A percentile compares a stretch with the other conserved stretches of the same genome.
Conservation (phyloP, 2,888 invertebrate genomes). For the Polyommatus iphigenia region DNA sequence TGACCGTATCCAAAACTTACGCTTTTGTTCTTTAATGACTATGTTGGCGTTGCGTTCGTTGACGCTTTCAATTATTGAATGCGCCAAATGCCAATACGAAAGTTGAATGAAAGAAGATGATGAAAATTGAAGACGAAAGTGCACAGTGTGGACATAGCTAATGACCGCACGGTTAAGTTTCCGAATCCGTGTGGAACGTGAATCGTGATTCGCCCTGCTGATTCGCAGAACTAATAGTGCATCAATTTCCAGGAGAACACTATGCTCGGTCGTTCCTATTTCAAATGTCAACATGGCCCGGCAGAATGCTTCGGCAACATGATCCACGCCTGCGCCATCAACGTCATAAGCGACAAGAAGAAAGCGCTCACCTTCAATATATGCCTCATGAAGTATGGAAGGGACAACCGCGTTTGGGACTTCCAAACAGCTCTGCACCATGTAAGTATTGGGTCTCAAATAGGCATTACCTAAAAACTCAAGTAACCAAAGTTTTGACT, state of each 20-base stretch:
- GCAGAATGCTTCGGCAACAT: constrained; percentile 88
- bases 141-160: too few relatives aligned
- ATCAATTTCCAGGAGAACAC: constrained; percentile 47
- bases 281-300: constrained; percentile 87
- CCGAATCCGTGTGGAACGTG: too few relatives aligned
- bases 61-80: too few relatives aligned
- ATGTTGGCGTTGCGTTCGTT: too few relatives aligned
- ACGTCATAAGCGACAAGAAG: constrained; percentile 78
- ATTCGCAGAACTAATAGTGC: neutral
- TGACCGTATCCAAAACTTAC: too few relatives aligned
- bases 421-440: constrained; percentile 32
- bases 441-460: constrained; percentile 21
- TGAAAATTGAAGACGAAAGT: too few relatives aligned
- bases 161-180: too few relatives aligned
- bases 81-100: too few relatives aligned
- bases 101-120: too few relatives aligned
- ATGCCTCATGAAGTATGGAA: constrained; percentile 81
- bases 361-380: constrained; percentile 81
- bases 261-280: constrained; percentile 51
- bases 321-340: constrained; percentile 87
- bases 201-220: too few relatives aligned
- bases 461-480: neutral
- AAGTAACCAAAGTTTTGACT: too few relatives aligned
- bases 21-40: too few relatives aligned
- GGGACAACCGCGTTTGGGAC: constrained; percentile 10